These are phyloP conservation scores for Pantala flavescens DNA, from an alignment of 1,140 invertebrate genomes.

Conservation along the genomic window DNA sequence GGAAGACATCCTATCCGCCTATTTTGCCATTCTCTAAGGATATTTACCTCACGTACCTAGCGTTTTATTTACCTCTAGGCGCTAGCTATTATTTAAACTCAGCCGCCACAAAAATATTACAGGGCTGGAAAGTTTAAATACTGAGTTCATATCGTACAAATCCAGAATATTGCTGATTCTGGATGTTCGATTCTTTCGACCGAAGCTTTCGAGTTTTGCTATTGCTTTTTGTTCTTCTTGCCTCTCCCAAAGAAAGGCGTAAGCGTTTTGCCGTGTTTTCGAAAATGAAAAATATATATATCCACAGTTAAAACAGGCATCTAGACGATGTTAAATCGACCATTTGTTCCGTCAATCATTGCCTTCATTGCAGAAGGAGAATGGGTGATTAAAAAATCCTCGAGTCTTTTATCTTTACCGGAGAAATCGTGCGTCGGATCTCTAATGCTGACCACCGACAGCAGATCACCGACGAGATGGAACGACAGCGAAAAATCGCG, in stretches of 20 bases:
- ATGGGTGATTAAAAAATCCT: neutral
- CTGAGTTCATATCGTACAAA: too few relatives aligned
- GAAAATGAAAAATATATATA: slow-evolving; percentile 9
- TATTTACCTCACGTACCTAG: too few relatives aligned
- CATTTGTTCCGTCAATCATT: neutral
- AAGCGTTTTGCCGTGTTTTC: neutral
- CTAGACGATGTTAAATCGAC: neutral
- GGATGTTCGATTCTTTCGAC: too few relatives aligned
- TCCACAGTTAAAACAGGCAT: slow-evolving; percentile 1
- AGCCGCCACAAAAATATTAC: too few relatives aligned
- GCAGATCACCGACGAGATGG: neutral
- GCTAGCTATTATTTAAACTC: too few relatives aligned
- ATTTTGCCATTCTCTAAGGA: too few relatives aligned
- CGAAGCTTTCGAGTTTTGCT: neutral
- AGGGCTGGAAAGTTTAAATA: too few relatives aligned
- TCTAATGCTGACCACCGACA: neutral
- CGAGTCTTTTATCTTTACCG: neutral
- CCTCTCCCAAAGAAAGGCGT: neutral
- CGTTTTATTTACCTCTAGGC: too few relatives aligned
- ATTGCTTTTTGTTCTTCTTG: neutral
- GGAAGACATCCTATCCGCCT: too few relatives aligned
- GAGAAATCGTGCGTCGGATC: neutral
- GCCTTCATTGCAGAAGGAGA: neutral
- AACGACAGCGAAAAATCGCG: too few relatives aligned
- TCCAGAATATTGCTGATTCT: too few relatives aligned